Conservation (phyloP, 2,797 vertebrate genomes). For the Epinephelus coioides region DNA sequence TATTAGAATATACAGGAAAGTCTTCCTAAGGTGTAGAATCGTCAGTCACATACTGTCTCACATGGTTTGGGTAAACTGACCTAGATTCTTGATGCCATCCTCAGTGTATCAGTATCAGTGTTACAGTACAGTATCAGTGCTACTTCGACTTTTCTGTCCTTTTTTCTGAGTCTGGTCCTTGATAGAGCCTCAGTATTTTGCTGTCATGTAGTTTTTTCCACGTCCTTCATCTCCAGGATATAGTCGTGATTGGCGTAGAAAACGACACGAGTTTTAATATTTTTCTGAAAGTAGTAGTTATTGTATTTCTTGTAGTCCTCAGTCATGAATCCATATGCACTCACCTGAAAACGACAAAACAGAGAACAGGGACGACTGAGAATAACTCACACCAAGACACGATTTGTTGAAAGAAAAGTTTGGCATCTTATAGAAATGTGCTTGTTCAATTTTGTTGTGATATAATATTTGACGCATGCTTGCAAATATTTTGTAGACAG, state of each 20-base stretch:
- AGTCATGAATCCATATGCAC: constrained; percentile 92
- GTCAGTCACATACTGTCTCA: too few species aligned
- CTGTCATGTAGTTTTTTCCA: constrained; percentile 89
- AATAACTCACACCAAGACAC: background rate
- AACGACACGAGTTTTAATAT: constrained; percentile 62
- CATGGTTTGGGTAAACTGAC: too few species aligned
- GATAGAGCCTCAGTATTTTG: constrained; percentile 89
- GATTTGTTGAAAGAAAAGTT: background rate
- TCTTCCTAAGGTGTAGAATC: too few species aligned
- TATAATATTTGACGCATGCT: too few species aligned
- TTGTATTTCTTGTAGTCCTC: constrained; percentile 87
- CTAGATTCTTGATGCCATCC: background rate
- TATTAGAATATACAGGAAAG: too few species aligned
- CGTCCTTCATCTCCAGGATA: constrained; percentile 80
- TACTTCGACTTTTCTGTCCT: background rate
- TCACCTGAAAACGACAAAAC: constrained; percentile 83
- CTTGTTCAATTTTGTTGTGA: too few species aligned
- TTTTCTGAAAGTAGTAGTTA: constrained; percentile 88
- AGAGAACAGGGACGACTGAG: background rate
- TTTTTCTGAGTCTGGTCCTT: constrained; percentile 57
- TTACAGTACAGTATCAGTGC: background rate
- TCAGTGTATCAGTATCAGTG: constrained; percentile 2
- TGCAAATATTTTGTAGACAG: too few species aligned
- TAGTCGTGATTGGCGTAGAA: constrained; percentile 92
- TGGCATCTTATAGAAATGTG: background rate